These are phyloP conservation scores for Drosophila rubida DNA, from an alignment of 2,888 invertebrate species.

Conservation along the genomic window DNA sequence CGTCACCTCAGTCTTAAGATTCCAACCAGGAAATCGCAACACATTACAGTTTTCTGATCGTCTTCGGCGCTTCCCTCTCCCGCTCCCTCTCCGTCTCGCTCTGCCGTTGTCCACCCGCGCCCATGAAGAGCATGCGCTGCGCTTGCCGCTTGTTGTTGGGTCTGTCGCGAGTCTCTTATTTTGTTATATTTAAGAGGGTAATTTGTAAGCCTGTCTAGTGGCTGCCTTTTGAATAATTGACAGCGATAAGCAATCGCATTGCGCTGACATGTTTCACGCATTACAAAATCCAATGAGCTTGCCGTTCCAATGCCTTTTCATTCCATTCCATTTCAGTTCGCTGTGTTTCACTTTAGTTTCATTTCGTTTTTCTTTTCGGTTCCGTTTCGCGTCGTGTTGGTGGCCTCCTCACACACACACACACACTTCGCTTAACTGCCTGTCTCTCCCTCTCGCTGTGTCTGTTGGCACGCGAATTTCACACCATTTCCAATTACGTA, in stretches of 20 bases:
- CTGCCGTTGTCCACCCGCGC: not conserved
- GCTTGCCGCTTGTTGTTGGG: not conserved
- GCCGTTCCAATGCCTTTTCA: constrained; percentile 17
- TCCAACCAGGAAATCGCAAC: constrained; percentile 24
- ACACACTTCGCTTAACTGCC: not conserved
- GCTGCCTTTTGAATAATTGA: constrained; percentile 74
- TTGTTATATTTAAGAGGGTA: constrained; percentile 80
- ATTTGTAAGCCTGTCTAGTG: constrained; percentile 71
- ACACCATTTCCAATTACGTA: constrained; percentile 77
- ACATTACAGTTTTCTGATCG: constrained; percentile 29
- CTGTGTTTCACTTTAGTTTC: constrained; percentile 11
- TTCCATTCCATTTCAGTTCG: constrained; percentile 6
- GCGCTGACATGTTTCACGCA: constrained; percentile 83
- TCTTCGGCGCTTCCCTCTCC: not conserved
- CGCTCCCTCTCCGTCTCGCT: not conserved
- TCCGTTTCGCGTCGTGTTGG: constrained; percentile 45
- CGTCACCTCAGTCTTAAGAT: not conserved
- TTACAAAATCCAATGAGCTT: constrained; percentile 74
- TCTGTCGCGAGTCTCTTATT: constrained; percentile 44
- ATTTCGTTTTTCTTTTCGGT: constrained; percentile 8
- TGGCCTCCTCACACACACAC: constrained; percentile 38
- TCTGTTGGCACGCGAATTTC: constrained; percentile 75
- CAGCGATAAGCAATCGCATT: constrained; percentile 80
- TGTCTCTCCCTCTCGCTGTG: not conserved
- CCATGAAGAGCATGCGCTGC: not conserved